These are phyloP conservation scores for Mastomys coucha DNA, from an alignment of 2,113 vertebrate species.

Conservation along the genomic window DNA sequence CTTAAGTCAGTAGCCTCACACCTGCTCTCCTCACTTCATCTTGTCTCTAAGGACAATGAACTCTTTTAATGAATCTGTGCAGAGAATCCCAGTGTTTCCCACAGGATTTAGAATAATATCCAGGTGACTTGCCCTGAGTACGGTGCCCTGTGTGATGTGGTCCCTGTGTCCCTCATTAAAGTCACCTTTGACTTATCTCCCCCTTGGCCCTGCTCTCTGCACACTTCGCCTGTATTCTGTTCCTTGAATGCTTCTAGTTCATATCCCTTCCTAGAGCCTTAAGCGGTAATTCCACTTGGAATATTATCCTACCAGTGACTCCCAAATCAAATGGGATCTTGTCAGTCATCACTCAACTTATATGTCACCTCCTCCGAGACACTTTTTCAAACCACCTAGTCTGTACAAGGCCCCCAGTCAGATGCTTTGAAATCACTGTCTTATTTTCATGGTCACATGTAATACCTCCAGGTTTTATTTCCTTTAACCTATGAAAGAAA, in stretches of 20 bases:
- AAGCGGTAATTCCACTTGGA: not conserved
- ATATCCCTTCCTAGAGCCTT: not conserved
- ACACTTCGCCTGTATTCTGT: not conserved
- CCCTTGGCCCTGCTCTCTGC: not conserved
- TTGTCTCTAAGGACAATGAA: not conserved
- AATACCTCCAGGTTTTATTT: conserved; percentile 6
- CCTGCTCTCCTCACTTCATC: not conserved
- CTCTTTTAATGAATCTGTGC: not conserved
- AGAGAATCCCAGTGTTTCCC: not conserved
- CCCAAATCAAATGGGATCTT: not conserved
- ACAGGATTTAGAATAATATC: not conserved
- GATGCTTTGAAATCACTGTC: not conserved
- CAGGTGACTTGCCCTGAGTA: not conserved
- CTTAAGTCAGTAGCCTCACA: not conserved
- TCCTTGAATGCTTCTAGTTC: not conserved
- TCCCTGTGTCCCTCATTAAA: not conserved
- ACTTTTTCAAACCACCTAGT: not conserved
- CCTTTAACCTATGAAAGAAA: conserved; percentile 8
- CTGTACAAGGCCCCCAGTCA: not conserved
- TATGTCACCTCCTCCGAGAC: not conserved
- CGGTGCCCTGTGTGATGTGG: accelerated
- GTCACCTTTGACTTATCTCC: not conserved
- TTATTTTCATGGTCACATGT: conserved; percentile 12
- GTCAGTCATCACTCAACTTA: not conserved
- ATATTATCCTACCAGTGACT: not conserved